Conservation (phyloP, 2,113 vertebrate genomes). For the Willisornis vidua region DNA sequence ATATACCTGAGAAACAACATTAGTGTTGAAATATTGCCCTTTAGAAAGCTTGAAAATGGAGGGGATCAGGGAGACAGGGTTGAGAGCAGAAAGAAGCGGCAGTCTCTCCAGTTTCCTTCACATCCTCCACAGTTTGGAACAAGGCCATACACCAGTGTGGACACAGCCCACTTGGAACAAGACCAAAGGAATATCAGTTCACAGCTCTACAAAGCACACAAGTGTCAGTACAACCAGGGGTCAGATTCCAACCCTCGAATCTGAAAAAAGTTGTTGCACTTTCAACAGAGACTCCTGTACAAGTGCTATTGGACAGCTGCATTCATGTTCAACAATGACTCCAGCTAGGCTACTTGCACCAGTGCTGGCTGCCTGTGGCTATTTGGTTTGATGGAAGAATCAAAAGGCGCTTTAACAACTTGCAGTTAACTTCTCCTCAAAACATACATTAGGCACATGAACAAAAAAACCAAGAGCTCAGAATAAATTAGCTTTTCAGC, state of each 20-base stretch:
- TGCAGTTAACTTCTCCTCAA: constrained; percentile 74
- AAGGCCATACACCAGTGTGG: constrained; percentile 9
- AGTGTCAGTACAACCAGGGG: constrained; percentile 5
- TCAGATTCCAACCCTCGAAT: constrained; percentile 33
- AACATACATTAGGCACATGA: constrained; percentile 82
- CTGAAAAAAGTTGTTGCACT: constrained; percentile 42
- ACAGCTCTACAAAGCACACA: constrained; percentile 36
- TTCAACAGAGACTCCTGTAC: constrained; percentile 53
- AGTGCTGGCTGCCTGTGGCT: constrained; percentile 82
- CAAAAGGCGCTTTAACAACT: constrained; percentile 88
- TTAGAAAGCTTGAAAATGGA: constrained; percentile 70
- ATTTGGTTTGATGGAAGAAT: constrained; percentile 86
- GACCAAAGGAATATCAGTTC: constrained; percentile 42
- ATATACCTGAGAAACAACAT: constrained; percentile 86
- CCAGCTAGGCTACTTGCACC: constrained; percentile 75
- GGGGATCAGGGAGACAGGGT: neutral
- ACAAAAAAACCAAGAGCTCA: constrained; percentile 78
- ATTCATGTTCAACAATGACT: constrained; percentile 60
- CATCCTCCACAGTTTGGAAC: constrained; percentile 55
- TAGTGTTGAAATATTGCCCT: constrained; percentile 82
- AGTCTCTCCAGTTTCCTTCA: constrained; percentile 39
- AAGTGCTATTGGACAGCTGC: constrained; percentile 65
- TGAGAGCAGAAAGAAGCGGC: constrained; percentile 57
- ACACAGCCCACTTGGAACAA: constrained; percentile 36
- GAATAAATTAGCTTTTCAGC: constrained; percentile 84